These are phyloP conservation scores for Lathamus discolor DNA, from an alignment of 2,113 vertebrate genomes.

Conservation along the genomic window DNA sequence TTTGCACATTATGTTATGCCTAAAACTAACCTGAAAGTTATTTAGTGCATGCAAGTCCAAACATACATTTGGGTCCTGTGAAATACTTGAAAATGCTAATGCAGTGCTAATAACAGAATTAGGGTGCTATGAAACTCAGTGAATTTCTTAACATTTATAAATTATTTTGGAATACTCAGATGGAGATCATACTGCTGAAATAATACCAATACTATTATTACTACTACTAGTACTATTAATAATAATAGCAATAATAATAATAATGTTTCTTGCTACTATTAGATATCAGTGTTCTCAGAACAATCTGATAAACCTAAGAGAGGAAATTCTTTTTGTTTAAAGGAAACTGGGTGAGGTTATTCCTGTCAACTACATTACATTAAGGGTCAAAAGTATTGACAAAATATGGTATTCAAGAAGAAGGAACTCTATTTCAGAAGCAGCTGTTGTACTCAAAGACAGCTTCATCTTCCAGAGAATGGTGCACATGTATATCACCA, in stretches of 20 bases:
- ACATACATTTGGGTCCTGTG: neutral
- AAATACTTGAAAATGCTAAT: neutral
- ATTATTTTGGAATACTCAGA: neutral
- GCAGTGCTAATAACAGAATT: neutral
- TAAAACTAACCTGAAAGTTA: neutral
- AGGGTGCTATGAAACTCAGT: neutral
- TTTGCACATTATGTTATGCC: neutral
- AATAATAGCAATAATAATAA: neutral
- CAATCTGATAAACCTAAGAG: neutral
- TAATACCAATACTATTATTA: neutral
- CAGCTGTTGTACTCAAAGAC: neutral
- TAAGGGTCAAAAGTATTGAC: neutral
- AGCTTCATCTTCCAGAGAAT: neutral
- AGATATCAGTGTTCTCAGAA: neutral
- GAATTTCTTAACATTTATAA: neutral
- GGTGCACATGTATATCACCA: rapidly evolving
- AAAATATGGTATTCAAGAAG: neutral
- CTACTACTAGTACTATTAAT: neutral
- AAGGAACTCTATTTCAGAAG: neutral
- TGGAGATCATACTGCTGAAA: neutral
- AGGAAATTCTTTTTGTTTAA: neutral
- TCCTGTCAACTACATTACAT: neutral
- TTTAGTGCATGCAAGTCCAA: neutral
- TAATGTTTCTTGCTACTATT: neutral
- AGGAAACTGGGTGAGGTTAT: neutral